Base-by-base conservation (phyloP, 92 coral and sea anemone genomes). In the Epizoanthus stellaris region DNA sequence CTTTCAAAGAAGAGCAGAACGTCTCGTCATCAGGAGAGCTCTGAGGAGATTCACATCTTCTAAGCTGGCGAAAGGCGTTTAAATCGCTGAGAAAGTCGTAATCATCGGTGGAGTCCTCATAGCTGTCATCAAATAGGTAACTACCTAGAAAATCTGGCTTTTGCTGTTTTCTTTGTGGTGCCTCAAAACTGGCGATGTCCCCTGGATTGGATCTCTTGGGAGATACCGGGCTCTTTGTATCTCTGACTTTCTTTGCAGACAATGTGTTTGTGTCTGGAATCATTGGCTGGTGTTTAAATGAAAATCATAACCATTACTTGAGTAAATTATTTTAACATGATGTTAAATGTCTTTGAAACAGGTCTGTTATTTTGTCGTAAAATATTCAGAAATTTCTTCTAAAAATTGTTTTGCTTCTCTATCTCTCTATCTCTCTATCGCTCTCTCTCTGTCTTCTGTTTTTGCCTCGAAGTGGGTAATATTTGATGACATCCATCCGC, bases 71-170 rank as follows among this genome's bases (percentile, higher is more conserved):
- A 8, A 79, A 3, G 54, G 60, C 47, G 23, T 7, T 52, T 40
- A 79, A 23, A 64, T 79, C 72, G 3, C 43, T 79, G 53, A 76
- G 15, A 39, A 14, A 20, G 10, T 79, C 25, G 9, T 79, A 43
- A 20, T 63, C 83, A 64, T 77, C 47, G 23, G 40, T 16, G 19
- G 6, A 11, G 3, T 73, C 86, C 43, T 7, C 60, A 42, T 69
- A 70, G 64, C 40, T 4, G 3, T 64, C 67, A 59, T 52, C 75
- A 62, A 47, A 85, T 14, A 89, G 68, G 40, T 58, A 25, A 60
- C 75, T 89, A 40, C 73, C 82, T 10, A 85, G 84, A 19, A 85
- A 89, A 59, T 82, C 86, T 11, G 89, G 70, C 61, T 79, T 79
- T 21, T 21, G 34, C 59, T 43, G 72, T 63, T 79, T 79, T 42